phyloP scores from a whole-genome alignment of 2,797 vertebrate species.

The Sebastes oblongus region DNA sequence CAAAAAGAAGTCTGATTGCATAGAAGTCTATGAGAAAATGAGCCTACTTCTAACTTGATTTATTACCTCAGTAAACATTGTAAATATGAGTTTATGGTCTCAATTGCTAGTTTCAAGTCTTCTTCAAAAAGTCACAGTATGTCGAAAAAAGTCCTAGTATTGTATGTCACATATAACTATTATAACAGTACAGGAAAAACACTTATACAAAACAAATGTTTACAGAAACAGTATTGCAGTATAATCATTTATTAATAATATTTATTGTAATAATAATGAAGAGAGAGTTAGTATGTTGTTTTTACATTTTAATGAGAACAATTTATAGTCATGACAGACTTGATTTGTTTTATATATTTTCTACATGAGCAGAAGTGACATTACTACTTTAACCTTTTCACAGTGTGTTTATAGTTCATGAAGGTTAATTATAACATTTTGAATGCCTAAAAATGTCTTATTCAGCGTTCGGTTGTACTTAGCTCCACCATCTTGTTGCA shows the following conservation, averaged over 20 bases:
- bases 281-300: slow-evolving; percentile 70
- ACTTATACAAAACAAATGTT: slow-evolving; percentile 76
- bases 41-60: no score
- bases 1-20: no score
- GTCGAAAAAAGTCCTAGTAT: no score
- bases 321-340: slow-evolving; percentile 73
- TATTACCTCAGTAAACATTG: no score
- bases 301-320: slow-evolving; percentile 78
- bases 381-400: not conserved
- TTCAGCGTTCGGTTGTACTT: no score
- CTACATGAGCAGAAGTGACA: slow-evolving; percentile 71
- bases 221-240: slow-evolving; percentile 67
- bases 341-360: slow-evolving; percentile 82
- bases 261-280: slow-evolving; percentile 18
- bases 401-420: not conserved
- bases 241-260: slow-evolving; percentile 37
- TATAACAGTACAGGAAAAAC: slow-evolving; percentile 81
- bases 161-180: slow-evolving; percentile 70
- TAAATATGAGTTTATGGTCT: no score
- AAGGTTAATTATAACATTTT: not conserved
- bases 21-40: no score
- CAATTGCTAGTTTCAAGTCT: no score
- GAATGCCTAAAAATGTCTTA: no score
- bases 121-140: no score
- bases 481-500: no score